Conservation (phyloP, 2,888 invertebrate species). For the Neoitamus cyanurus region DNA sequence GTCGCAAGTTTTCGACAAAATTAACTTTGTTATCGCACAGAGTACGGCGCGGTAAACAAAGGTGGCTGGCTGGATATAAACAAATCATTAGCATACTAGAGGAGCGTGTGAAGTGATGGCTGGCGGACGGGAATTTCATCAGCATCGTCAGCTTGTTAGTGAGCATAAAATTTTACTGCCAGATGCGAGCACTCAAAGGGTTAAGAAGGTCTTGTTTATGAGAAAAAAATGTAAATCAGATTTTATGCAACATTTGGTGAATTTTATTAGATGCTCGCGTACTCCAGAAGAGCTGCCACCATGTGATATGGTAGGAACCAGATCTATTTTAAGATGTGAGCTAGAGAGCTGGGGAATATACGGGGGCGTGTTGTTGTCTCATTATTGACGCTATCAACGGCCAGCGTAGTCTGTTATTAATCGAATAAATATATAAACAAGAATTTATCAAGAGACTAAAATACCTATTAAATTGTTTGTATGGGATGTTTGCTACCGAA, state of each 20-base stretch:
- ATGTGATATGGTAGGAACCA: not conserved
- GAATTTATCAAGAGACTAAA: not conserved
- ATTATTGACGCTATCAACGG: not conserved
- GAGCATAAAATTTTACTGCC: not conserved
- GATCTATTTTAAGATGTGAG: not conserved
- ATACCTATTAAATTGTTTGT: not conserved
- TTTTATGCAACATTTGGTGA: constrained; percentile 5
- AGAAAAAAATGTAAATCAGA: not conserved
- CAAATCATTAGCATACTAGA: not conserved
- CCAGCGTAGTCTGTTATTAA: not conserved
- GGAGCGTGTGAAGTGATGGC: not conserved
- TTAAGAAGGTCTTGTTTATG: not conserved
- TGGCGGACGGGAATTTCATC: not conserved
- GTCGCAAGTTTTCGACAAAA: not conserved
- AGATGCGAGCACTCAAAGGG: not conserved
- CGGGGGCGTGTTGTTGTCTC: not conserved
- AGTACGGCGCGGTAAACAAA: not conserved
- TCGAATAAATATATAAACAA: not conserved
- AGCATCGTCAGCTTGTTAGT: not conserved
- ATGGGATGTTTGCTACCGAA: not conserved
- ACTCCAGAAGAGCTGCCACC: not conserved
- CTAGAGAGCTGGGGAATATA: not conserved
- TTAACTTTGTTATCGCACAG: not conserved
- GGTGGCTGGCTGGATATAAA: not conserved
- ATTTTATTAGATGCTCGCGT: not conserved